Conservation (phyloP, 2,797 vertebrate species). For the Pangasius macronema region DNA sequence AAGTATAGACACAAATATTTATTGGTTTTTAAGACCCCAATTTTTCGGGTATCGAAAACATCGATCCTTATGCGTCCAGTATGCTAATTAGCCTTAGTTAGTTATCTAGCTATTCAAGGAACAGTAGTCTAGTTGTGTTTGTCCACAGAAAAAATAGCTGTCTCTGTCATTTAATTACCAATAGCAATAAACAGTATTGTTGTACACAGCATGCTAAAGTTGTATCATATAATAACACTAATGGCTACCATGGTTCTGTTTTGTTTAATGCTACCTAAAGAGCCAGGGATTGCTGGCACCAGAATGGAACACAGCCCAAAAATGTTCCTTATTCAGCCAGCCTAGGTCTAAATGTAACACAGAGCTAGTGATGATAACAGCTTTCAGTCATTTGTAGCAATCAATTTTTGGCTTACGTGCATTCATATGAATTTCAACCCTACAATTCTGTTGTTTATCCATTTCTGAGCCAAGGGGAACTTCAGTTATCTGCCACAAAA, state of each 20-base stretch:
- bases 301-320: constrained; percentile 2
- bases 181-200: neutral
- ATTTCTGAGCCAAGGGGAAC: neutral
- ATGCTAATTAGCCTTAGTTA: neutral
- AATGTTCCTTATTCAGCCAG: neutral
- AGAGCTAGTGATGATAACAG: neutral
- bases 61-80: neutral
- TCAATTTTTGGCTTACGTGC: neutral
- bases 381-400: neutral
- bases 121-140: neutral
- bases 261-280: neutral
- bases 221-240: neutral
- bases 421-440: neutral
- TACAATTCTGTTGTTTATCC: neutral
- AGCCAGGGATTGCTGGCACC: neutral
- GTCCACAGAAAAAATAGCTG: neutral
- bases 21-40: no score
- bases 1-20: no score
- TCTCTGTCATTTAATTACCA: neutral
- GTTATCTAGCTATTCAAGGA: neutral
- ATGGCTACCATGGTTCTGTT: neutral
- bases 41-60: no score
- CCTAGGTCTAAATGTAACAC: neutral
- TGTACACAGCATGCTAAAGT: neutral
- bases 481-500: neutral